Evolutionary conservation across 2,888 invertebrate genomes (phyloP), one percentile per base, ranked within the genome.

Genomic region (Coenonympha glycerion): DNA sequence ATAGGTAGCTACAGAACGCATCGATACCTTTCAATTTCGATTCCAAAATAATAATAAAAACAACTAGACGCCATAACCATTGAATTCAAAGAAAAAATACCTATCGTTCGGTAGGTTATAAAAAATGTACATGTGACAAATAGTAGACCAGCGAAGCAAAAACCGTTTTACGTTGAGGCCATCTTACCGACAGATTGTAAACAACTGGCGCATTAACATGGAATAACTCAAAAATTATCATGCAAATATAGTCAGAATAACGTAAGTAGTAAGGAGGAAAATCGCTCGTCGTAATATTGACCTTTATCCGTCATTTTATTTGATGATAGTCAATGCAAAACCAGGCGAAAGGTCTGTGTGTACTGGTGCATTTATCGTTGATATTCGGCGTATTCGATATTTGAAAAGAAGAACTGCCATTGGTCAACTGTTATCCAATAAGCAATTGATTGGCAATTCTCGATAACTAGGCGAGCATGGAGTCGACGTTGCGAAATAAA

Each of bases 361-460:
- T 46, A 24, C 36, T 55, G 49, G 50, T 49, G 44, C 51, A 47
- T 53, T 53, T 53, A 53, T 53, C 52, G 47, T 24, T 13, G 53
- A 54, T 56, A 56, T 58, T 58, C 50, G 58, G 52, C 24, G 40
- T 47, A 49, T 47, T 42, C 46, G 42, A 58, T 53, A 36, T 57
- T 48, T 50, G 36, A 47, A 53, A 53, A 63, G 53, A 50, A 55
- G 54, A 31, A 26, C 61, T 59, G 59, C 65, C 57, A 84, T 85
- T 84, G 85, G 84, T 64, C 63, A 57, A 41, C 37, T 55, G 59
- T 56, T 64, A 59, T 47, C 85, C 84, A 86, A 85, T 85, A 64
- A 63, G 53, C 46, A 28, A 62, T 65, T 71, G 73, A 76, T 77
- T 74, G 67, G 68, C 72, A 74, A 77, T 75, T 31, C 44, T 22